Evolutionary conservation across 2,888 invertebrate species (phyloP).

Genomic region (Dicranocentrus wangi): DNA sequence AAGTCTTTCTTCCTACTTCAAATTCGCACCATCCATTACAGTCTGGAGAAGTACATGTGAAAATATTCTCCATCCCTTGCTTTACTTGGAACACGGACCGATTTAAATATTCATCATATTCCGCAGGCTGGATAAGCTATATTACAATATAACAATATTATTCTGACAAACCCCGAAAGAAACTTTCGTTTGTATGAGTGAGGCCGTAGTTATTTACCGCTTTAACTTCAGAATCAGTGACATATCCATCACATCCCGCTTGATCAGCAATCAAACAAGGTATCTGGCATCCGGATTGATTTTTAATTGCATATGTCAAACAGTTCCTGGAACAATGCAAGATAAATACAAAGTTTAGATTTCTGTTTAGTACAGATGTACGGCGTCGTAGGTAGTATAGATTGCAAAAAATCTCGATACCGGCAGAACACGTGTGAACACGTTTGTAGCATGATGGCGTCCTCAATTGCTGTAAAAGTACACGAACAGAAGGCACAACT

Average conservation of each 20-base stretch:
- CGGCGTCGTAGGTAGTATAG: too few relatives aligned
- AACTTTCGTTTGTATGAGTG: not conserved
- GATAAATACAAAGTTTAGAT: too few relatives aligned
- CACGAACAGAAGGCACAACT: not conserved
- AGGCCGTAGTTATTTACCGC: constrained; percentile 36
- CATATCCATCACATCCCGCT: constrained; percentile 24
- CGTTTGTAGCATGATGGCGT: constrained; percentile 31
- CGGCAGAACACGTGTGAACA: constrained; percentile 43
- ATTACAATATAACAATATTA: constrained; percentile 16
- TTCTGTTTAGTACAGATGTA: too few relatives aligned
- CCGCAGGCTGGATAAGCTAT: constrained; percentile 81
- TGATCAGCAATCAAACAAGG: constrained; percentile 19
- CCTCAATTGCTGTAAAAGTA: not conserved
- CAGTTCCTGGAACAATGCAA: not conserved
- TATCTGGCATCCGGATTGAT: not conserved
- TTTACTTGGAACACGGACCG: constrained; percentile 87
- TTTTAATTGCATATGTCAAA: not conserved
- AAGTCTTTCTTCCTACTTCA: constrained; percentile 88
- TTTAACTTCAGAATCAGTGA: constrained; percentile 59
- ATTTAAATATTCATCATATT: constrained; percentile 86
- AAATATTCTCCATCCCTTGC: constrained; percentile 83
- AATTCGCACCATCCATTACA: constrained; percentile 92
- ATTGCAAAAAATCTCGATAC: not conserved
- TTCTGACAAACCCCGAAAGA: not conserved
- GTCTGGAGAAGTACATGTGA: constrained; percentile 91